Percentiles rank a stretch among this genome's conserved stretches.
phyloP scores from a whole-genome alignment of 2,797 vertebrate species.

The Enteromius radiatus region DNA sequence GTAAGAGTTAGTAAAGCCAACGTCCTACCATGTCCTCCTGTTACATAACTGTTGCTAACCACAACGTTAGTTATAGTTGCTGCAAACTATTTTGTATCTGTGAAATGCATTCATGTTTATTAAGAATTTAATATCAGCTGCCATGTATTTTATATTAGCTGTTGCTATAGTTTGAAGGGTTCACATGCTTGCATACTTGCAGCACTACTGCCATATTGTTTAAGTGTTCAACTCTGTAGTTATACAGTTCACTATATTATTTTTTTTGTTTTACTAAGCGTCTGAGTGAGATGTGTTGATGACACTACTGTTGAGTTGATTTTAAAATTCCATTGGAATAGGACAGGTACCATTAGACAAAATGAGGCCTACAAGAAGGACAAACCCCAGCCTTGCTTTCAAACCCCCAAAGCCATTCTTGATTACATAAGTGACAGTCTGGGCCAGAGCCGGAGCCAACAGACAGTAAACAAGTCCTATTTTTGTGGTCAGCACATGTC shows the following conservation, averaged over 20 bases:
- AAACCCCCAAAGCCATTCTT: conserved; percentile 6
- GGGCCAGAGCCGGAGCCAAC: not conserved
- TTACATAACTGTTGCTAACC: conserved; percentile 6
- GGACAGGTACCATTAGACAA: not conserved
- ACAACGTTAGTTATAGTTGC: not conserved
- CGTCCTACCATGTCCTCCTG: conserved; percentile 8
- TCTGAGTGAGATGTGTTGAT: not conserved
- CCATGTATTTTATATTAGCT: not conserved
- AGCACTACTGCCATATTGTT: not conserved
- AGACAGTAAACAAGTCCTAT: conserved; percentile 17
- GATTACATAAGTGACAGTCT: conserved; percentile 17
- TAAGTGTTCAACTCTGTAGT: not conserved
- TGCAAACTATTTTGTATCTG: not conserved
- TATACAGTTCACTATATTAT: not conserved
- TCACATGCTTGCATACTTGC: not conserved
- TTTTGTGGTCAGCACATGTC: not conserved
- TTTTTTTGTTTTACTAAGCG: not conserved
- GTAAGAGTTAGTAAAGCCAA: conserved; percentile 67
- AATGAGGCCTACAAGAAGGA: conserved; percentile 20
- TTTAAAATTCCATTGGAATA: not conserved
- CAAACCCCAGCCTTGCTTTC: not conserved
- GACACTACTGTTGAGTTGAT: not conserved
- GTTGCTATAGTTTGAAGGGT: not conserved
- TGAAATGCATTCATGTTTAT: not conserved
- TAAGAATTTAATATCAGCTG: not conserved